phyloP scores from a whole-genome alignment of 2,113 vertebrate genomes.

The Oreochromis aureus region DNA sequence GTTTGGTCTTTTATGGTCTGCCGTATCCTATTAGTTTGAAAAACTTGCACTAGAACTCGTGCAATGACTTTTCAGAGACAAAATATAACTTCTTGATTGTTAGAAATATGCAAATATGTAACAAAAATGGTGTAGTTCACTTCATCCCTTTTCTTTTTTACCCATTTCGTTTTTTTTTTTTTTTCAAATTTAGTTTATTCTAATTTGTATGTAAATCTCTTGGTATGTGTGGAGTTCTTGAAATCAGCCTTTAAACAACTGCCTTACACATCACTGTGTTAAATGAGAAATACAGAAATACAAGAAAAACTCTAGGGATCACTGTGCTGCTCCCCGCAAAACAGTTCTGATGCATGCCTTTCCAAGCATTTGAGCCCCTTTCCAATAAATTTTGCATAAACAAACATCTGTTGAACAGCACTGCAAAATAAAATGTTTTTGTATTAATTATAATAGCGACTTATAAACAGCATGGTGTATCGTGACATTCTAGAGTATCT shows the following conservation, averaged over 20 bases:
- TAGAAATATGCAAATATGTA: background rate
- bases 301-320: background rate
- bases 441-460: background rate
- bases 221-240: background rate
- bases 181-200: background rate
- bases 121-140: background rate
- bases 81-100: background rate
- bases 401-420: background rate
- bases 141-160: background rate
- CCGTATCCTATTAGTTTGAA: background rate
- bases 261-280: background rate
- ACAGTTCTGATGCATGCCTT: background rate
- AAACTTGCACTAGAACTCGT: background rate
- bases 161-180: background rate
- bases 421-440: background rate
- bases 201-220: background rate
- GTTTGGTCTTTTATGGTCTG: background rate
- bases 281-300: background rate
- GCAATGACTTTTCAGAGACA: background rate
- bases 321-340: background rate
- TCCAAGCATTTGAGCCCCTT: background rate
- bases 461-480: background rate
- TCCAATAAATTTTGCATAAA: background rate
- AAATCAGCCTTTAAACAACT: background rate
- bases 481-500: background rate